phyloP scores from a whole-genome alignment of 2,888 invertebrate genomes.

The Callyntrura sp. region DNA sequence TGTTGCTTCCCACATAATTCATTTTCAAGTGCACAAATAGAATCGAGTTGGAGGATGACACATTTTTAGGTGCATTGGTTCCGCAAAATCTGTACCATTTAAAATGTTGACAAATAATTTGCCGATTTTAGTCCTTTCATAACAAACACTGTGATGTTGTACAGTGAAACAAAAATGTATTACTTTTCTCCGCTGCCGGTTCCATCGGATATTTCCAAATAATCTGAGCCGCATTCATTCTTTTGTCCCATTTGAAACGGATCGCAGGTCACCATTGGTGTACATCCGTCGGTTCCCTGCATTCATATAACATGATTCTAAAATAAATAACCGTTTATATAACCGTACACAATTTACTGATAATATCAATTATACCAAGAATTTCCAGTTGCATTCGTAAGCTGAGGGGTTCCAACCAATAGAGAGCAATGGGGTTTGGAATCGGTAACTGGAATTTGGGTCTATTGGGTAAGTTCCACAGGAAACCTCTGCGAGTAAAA shows the following conservation, averaged over 20 bases:
- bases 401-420: slow-evolving; percentile 71
- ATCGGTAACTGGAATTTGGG: slow-evolving; percentile 58
- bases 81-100: slow-evolving; percentile 77
- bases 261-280: slow-evolving; percentile 76
- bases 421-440: slow-evolving; percentile 72
- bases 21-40: slow-evolving; percentile 69
- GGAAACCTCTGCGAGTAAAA: slow-evolving; percentile 65
- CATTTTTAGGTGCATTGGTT: slow-evolving; percentile 75
- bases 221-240: slow-evolving; percentile 72
- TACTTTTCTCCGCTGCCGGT: slow-evolving; percentile 76
- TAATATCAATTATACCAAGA: slow-evolving; percentile 66
- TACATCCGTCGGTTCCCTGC: slow-evolving; percentile 80
- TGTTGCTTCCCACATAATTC: slow-evolving; percentile 50
- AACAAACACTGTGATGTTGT: neutral
- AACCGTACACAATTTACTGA: neutral
- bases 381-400: slow-evolving; percentile 77
- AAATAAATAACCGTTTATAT: too few species aligned
- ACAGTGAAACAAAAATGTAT: neutral
- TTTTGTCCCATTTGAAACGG: slow-evolving; percentile 75
- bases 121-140: neutral
- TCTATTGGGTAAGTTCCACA: slow-evolving; percentile 78
- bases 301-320: neutral
- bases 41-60: slow-evolving; percentile 72
- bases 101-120: slow-evolving; percentile 2
- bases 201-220: slow-evolving; percentile 81